phyloP scores from a whole-genome alignment of 2,888 invertebrate species.

The Pilophorus perplexus region DNA sequence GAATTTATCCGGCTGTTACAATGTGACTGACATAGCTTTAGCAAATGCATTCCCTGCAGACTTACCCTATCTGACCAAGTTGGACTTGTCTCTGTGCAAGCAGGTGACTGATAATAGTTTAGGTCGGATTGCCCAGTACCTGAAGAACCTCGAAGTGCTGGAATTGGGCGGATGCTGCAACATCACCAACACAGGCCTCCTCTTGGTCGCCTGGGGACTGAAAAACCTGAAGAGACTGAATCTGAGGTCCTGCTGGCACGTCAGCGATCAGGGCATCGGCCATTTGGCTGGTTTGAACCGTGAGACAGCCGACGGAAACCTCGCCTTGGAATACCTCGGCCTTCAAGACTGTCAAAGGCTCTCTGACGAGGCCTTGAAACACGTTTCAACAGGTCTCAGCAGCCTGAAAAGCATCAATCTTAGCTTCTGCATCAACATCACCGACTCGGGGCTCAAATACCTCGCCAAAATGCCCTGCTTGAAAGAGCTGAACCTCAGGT shows the following conservation, averaged over 20 bases:
- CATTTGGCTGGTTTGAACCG: slow-evolving; percentile 70
- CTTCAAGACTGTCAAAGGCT: slow-evolving; percentile 93
- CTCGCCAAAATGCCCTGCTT: slow-evolving; percentile 80
- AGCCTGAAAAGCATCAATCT: slow-evolving; percentile 83
- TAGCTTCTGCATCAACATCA: slow-evolving; percentile 90
- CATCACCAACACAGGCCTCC: slow-evolving; percentile 82
- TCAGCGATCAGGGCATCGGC: slow-evolving; percentile 86
- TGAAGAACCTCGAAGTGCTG: slow-evolving; percentile 80
- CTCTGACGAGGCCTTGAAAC: slow-evolving; percentile 84
- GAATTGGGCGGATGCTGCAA: slow-evolving; percentile 90
- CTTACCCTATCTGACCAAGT: slow-evolving; percentile 70
- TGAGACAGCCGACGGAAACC: slow-evolving; percentile 65
- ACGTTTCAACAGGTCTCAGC: slow-evolving; percentile 77
- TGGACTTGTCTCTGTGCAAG: slow-evolving; percentile 89
- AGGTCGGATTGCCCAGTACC: slow-evolving; percentile 76
- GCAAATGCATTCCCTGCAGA: slow-evolving; percentile 78
- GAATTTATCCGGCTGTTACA: slow-evolving; percentile 90
- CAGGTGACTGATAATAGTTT: slow-evolving; percentile 91
- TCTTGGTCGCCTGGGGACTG: slow-evolving; percentile 83
- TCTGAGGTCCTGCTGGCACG: slow-evolving; percentile 87
- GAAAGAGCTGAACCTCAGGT: slow-evolving; percentile 81
- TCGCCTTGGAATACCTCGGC: slow-evolving; percentile 77
- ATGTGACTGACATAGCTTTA: slow-evolving; percentile 82
- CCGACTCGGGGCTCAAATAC: slow-evolving; percentile 87
- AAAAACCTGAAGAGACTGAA: slow-evolving; percentile 80